Evolutionary conservation across 2,113 vertebrate species (phyloP), one percentile per base, ranked within the genome.

Genomic region (Pseudonaja textilis): DNA sequence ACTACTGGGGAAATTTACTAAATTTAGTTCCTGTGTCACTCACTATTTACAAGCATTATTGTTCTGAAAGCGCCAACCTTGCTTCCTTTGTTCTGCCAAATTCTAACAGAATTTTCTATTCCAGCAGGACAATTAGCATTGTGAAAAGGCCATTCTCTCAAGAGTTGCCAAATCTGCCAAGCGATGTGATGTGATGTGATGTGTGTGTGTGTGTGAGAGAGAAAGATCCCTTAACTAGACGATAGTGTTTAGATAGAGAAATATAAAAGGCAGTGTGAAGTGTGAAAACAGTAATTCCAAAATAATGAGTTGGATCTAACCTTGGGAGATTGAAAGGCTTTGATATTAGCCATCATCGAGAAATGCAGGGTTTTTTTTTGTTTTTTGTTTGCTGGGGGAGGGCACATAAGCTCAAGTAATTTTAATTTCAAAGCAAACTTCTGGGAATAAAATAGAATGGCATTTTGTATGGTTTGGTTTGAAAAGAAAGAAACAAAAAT

Each of bases 1-100:
- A 94, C 52, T 93, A 25, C 88, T 93, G 90, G 26, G 61, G 89
- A 52, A 87, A 92, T 92, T 85, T 95, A 54, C 45, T 74, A 90
- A 0, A 39, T 39, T 91, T 69, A 86, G 47, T 74, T 91, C 93
- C 90, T 69, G 55, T 26, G 94, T 93, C 55, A 91, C 85, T 87
- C 92, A 91, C 56, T 93, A 93, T 91, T 92, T n/a, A 5, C 23
- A 90, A 87, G n/a, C 23, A 69, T 90, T 94, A 90, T 22, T 92
- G 54, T 34, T 90, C 22, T 45, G 90, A 42, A 29, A 0, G 25
- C 42, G 7, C 6, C 26, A 56, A 64, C 89, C 89, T 91, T 93
- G 64, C 56, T 91, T 91, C 18, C 89, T 92, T 94, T 91, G 22
- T 91, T 90, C 50, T 93, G 42, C 54, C 1, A 0, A 57, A 92